A percentile compares a stretch with the other conserved stretches of the same genome.
Conservation (phyloP, 2,888 invertebrate species). For the Cataglyphis albicans region DNA sequence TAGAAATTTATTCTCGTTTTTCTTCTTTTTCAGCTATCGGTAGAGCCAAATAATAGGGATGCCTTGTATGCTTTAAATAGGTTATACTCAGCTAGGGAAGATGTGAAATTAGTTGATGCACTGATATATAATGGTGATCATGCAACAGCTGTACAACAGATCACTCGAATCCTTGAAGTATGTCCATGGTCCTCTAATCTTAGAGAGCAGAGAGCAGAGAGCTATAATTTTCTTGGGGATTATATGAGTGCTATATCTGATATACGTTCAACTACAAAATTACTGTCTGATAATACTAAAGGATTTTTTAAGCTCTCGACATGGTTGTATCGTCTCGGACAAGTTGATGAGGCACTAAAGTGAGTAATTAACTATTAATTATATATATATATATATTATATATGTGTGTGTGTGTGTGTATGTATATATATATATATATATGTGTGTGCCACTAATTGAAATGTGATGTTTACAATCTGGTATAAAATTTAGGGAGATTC, state of each 20-base stretch:
- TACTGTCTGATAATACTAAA: slow-evolving; percentile 96
- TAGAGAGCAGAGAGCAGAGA: slow-evolving; percentile 94
- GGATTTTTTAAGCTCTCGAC: slow-evolving; percentile 94
- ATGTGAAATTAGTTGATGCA: slow-evolving; percentile 89
- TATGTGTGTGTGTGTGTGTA: too few relatives aligned
- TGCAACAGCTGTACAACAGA: slow-evolving; percentile 88
- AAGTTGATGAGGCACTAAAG: slow-evolving; percentile 96
- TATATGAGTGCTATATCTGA: slow-evolving; percentile 95
- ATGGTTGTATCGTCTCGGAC: slow-evolving; percentile 95
- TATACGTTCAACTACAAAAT: slow-evolving; percentile 94
- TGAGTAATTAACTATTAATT: slow-evolving; percentile 82
- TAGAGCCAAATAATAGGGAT: slow-evolving; percentile 93
- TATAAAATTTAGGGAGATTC: slow-evolving; percentile 90
- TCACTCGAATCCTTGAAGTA: slow-evolving; percentile 91
- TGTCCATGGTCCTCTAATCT: slow-evolving; percentile 96
- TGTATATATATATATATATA: too few relatives aligned
- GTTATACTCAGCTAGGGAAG: slow-evolving; percentile 89
- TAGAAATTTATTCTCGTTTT: not conserved
- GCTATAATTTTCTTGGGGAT: slow-evolving; percentile 93
- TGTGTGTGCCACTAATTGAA: not conserved
- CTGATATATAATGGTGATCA: slow-evolving; percentile 88
- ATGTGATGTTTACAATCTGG: slow-evolving; percentile 6
- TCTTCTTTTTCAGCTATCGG: slow-evolving; percentile 87
- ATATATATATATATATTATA: not conserved
- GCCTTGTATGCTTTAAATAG: slow-evolving; percentile 90